Evolutionary conservation across 2,113 vertebrate species (phyloP).

Genomic region (Dicrurus megarhynchus): DNA sequence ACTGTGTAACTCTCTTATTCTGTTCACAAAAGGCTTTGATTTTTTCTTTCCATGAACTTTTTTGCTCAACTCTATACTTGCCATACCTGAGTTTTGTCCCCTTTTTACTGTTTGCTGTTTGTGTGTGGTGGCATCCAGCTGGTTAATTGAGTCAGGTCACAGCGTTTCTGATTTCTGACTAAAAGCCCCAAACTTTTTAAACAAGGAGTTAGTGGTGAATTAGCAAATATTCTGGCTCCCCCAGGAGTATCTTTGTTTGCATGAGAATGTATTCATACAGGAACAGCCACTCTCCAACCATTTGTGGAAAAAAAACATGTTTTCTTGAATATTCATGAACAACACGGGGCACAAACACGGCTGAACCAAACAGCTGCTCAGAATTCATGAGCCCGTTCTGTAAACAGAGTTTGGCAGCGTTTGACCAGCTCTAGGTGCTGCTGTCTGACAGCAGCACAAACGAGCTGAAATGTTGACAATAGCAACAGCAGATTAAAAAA

Average conservation of each 20-base stretch:
- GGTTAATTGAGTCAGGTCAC: neutral
- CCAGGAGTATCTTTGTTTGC: slow-evolving; percentile 21
- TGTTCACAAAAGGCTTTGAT: neutral
- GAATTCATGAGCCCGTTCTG: neutral
- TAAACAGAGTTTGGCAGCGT: neutral
- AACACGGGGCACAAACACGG: neutral
- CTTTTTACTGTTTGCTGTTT: neutral
- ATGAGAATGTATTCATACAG: neutral
- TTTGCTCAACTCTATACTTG: neutral
- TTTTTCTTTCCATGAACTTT: neutral
- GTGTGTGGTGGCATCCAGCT: neutral
- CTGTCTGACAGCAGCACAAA: neutral
- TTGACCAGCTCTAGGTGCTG: slow-evolving; percentile 7
- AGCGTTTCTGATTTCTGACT: neutral
- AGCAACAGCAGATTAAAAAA: neutral
- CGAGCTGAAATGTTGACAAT: neutral
- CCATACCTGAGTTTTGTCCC: neutral
- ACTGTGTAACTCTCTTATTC: neutral
- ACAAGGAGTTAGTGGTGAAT: neutral
- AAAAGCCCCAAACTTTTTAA: neutral
- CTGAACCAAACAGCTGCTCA: slow-evolving; percentile 47
- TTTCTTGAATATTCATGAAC: slow-evolving; percentile 57
- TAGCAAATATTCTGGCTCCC: neutral
- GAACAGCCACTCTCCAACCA: slow-evolving; percentile 23
- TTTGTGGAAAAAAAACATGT: slow-evolving; percentile 48